These are phyloP conservation scores for Aradophagus sp. DNA, from an alignment of 1,140 invertebrate species.

Conservation along the genomic window DNA sequence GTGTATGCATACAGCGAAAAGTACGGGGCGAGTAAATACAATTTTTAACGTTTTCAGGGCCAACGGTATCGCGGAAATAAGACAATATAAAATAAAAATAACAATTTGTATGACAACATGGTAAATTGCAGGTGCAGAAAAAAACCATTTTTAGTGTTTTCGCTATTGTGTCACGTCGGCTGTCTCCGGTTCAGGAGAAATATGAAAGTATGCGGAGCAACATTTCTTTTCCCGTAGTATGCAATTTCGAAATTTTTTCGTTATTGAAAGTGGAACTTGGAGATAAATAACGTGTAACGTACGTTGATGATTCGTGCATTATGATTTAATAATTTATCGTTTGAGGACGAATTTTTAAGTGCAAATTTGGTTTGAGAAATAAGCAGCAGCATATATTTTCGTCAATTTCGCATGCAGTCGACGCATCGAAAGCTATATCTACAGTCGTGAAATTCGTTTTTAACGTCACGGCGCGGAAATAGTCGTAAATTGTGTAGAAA, in stretches of 20 bases:
- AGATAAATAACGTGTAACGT: no score
- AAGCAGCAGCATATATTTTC: no score
- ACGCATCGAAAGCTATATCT: no score
- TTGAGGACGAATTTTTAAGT: no score
- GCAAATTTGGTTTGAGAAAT: no score
- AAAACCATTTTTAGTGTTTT: constrained; percentile 33
- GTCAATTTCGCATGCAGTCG: no score
- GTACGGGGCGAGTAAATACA: no score
- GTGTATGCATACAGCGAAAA: no score
- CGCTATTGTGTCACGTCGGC: constrained; percentile 38
- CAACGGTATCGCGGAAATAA: constrained; percentile 24
- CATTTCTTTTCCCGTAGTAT: constrained; percentile 23
- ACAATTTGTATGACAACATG: constrained; percentile 44
- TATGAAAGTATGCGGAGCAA: constrained; percentile 34
- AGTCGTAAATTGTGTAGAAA: constrained; percentile 29
- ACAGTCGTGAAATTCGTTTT: constrained; percentile 21
- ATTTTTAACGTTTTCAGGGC: constrained; percentile 32
- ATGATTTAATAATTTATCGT: no score
- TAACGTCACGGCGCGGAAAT: constrained; percentile 19
- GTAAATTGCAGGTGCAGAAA: constrained; percentile 26
- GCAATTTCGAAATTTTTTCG: constrained; percentile 40
- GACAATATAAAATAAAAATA: constrained; percentile 37
- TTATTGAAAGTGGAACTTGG: constrained; percentile 19
- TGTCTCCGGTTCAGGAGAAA: constrained; percentile 34
- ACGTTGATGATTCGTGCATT: no score